Evolutionary conservation across 2,888 invertebrate genomes (phyloP), one percentile per base, ranked within the genome.

Genomic region (Hyposoter didymator): DNA sequence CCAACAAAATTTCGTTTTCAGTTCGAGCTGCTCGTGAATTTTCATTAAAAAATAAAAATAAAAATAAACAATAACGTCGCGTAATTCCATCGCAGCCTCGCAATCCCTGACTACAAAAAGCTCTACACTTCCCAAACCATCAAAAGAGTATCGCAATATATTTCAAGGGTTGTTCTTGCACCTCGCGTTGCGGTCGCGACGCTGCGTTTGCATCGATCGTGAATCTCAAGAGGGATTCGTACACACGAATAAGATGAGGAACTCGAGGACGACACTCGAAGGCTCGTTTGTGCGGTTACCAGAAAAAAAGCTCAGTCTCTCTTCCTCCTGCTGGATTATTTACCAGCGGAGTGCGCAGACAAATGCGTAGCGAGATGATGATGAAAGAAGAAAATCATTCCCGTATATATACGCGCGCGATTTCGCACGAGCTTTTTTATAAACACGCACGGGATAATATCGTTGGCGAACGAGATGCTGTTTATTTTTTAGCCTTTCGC

Each of bases 231-330:
- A 66, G 79, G 64, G 79, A 72, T 72, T 32, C 17, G 14, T 67
- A 28, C 39, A 28, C 39, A 67, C 22, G 62, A 55, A 78, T 35
- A 43, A 62, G 22, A 45, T 28, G 8, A 43, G 12, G 14, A 74
- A 17, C 52, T 62, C 35, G 59, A 78, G 45, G 12, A 79, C 64
- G n/a, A 28, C 64, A 52, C 75, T 75, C 79, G 47, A 75, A 49
- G 75, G 45, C 76, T 84, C 47, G 84, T 84, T 81, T 55, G 76
- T 32, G 62, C 64, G 70, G 75, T 55, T 72, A 55, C 43, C 59
- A 7, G 35, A 67, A 17, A 82, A 62, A 35, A 39, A 17, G 28
- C 43, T 5, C 43, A 3, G n/a, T n/a, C n/a, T n/a, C n/a, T n/a
- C n/a, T n/a, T n/a, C n/a, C n/a, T n/a, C n/a, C n/a, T n/a, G n/a